Evolutionary conservation across 1,140 invertebrate genomes (phyloP), one percentile per base, ranked within the genome.

Genomic region (Acromyrmex echinatior): DNA sequence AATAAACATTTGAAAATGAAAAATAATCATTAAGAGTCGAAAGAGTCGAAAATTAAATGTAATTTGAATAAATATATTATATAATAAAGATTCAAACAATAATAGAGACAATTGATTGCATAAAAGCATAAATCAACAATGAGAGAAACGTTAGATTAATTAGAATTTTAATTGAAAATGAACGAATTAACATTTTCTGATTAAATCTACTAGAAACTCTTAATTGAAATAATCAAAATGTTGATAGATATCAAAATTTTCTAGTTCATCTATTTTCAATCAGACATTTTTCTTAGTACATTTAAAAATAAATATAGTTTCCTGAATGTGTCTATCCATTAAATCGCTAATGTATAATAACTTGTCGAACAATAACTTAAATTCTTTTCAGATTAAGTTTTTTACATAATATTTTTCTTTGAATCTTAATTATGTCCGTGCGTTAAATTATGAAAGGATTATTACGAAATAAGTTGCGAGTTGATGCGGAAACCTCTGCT

Each of bases 401-500:
- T 76, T 16, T 3, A 56, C 56, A 56, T 10, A 1, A 10, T 21
- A 12, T 62, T 45, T 16, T 60, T 45, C 28, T 5, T 21, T 56
- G 5, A 5, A 77, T 45, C 12, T 45, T 60, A n/a, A 78, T 62
- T 62, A 62, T 16, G 9, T 49, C 14, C 28, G 28, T 70, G 25
- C 14, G n/a, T 7, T 14, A 16, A 63, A 21, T 2, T 12, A 16
- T 16, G 18, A 49, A 35, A 5, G 31, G 39, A 78, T 78, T 65
- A 49, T 68, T 39, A 28, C 31, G 12, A n/a, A 70, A 68, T 80
- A 56, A 80, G 10, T 70, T 35, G 12, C 16, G 31, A 56, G 56
- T 70, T 58, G 56, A 68, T 7, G n/a, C 35, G 49, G 14, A 53
- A 68, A 28, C n/a, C 14, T 68, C 28, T 71, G 31, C 35, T 81